Evolutionary conservation across 2,888 invertebrate genomes (phyloP).

Genomic region (Habrosyne pyritoides): DNA sequence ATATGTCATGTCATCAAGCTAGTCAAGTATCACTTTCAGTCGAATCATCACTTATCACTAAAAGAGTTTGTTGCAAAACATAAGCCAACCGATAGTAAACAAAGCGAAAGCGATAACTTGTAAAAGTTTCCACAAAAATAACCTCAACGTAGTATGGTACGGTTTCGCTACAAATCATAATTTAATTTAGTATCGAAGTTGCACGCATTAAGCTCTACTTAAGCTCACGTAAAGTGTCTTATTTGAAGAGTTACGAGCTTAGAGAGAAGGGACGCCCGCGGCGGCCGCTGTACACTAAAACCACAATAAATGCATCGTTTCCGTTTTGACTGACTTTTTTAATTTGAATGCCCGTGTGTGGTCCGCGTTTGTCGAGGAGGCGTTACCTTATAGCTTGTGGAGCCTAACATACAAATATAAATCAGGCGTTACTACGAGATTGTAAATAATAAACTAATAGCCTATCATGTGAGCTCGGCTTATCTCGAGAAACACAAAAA

Average conservation of each 20-base stretch:
- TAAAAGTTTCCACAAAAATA: constrained; percentile 46
- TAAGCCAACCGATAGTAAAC: too few species aligned
- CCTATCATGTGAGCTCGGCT: constrained; percentile 15
- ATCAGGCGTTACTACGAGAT: constrained; percentile 50
- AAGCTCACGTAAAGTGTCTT: constrained; percentile 74
- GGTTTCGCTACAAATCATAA: constrained; percentile 72
- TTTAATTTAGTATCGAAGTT: constrained; percentile 70
- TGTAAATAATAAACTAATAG: constrained; percentile 42
- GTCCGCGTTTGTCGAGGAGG: constrained; percentile 63
- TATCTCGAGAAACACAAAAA: constrained; percentile 29
- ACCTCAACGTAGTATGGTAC: constrained; percentile 62
- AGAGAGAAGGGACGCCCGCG: constrained; percentile 73
- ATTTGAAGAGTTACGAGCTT: constrained; percentile 77
- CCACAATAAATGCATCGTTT: constrained; percentile 75
- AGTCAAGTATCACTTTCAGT: too few species aligned
- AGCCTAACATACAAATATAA: constrained; percentile 63
- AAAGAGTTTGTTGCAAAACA: too few species aligned
- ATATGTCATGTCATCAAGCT: too few species aligned
- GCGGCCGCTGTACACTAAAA: constrained; percentile 62
- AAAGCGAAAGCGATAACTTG: too few species aligned
- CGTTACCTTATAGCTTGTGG: constrained; percentile 60
- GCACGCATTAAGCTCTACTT: constrained; percentile 69
- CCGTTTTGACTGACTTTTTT: constrained; percentile 75
- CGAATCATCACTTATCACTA: too few species aligned
- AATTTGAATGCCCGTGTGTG: constrained; percentile 76